phyloP scores from a whole-genome alignment of 2,113 vertebrate species.

The Silurus glanis region DNA sequence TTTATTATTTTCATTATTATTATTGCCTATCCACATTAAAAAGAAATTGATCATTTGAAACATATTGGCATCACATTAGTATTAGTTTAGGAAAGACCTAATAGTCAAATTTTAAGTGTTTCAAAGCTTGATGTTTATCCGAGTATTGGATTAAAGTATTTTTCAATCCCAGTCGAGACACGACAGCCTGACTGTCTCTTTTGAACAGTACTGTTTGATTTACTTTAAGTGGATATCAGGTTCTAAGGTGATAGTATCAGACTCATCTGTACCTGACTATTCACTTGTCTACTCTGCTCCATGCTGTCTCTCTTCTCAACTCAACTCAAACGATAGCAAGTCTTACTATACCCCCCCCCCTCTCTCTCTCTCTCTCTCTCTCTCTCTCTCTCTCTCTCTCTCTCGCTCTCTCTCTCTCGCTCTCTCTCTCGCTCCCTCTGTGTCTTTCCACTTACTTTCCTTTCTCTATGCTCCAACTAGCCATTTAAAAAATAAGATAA shows the following conservation, averaged over 20 bases:
- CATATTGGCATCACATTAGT: background rate
- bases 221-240: slow-evolving; percentile 46
- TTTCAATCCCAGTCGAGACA: background rate
- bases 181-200: slow-evolving; percentile 13
- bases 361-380: slow-evolving; percentile 5
- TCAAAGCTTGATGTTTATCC: background rate
- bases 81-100: background rate
- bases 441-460: background rate
- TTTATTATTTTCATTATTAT: background rate
- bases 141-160: background rate
- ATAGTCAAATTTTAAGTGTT: background rate
- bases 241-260: slow-evolving; percentile 35
- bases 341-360: background rate
- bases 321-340: slow-evolving; percentile 28
- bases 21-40: background rate
- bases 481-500: background rate
- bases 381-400: slow-evolving; percentile 23
- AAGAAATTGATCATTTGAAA: background rate
- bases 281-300: slow-evolving; percentile 22
- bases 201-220: slow-evolving; percentile 27
- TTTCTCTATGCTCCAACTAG: slow-evolving; percentile 46
- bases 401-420: slow-evolving; percentile 23
- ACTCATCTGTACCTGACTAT: slow-evolving; percentile 34
- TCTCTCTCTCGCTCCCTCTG: no score
- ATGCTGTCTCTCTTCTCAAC: slow-evolving; percentile 30